These are phyloP conservation scores for Aproaerema taeniolella DNA, from an alignment of 2,888 invertebrate genomes.

Conservation along the genomic window DNA sequence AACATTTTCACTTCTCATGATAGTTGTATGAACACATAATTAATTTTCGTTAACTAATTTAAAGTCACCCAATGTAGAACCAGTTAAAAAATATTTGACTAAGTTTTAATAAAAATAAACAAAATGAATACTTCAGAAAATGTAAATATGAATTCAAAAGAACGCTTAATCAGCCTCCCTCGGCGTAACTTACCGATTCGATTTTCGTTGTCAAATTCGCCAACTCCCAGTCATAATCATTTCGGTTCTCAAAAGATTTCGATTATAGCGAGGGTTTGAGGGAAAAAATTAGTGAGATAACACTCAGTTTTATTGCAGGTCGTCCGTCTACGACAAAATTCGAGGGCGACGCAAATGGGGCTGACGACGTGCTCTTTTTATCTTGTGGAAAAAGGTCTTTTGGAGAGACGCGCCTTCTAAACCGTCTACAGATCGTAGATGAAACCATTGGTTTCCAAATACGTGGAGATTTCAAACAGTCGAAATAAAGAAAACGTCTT, in stretches of 20 bases:
- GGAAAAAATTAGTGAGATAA: conserved; percentile 61
- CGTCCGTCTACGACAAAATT: conserved; percentile 48
- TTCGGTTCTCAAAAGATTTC: conserved; percentile 31
- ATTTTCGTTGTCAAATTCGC: conserved; percentile 29
- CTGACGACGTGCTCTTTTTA: conserved; percentile 39
- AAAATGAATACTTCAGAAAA: too few species aligned
- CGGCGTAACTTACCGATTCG: conserved; percentile 31
- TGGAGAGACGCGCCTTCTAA: too few species aligned
- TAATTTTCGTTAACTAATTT: too few species aligned
- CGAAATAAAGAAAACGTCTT: too few species aligned
- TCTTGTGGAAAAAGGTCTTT: conserved; percentile 26
- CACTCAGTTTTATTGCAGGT: conserved; percentile 54
- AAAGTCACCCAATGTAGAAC: too few species aligned
- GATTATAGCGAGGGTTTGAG: conserved; percentile 31
- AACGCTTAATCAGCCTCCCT: conserved; percentile 25
- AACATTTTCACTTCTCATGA: too few species aligned
- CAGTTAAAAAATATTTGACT: too few species aligned
- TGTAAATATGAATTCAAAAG: too few species aligned
- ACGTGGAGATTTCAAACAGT: neutral
- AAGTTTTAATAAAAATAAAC: too few species aligned
- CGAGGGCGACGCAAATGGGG: conserved; percentile 46
- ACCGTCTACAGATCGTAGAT: neutral
- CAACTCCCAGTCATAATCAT: conserved; percentile 38
- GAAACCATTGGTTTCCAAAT: neutral
- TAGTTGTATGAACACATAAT: too few species aligned